These are phyloP conservation scores for Dromas ardeola DNA, from an alignment of 2,113 vertebrate species.

Conservation along the genomic window DNA sequence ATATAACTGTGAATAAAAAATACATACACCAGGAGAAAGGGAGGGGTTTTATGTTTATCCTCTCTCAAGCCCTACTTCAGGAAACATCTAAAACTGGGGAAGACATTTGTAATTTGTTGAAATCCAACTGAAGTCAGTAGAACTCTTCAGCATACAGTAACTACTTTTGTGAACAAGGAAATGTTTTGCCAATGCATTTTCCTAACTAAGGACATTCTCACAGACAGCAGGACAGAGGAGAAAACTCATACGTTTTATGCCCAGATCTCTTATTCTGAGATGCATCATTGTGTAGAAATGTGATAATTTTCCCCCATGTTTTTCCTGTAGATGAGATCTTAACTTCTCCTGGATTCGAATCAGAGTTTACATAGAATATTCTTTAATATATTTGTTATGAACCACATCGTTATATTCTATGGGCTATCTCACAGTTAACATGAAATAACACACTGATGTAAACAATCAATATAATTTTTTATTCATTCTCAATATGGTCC, in stretches of 20 bases:
- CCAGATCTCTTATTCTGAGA: neutral
- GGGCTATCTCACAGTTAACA: neutral
- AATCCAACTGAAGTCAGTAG: neutral
- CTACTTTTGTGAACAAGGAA: neutral
- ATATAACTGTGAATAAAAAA: neutral
- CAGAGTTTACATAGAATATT: neutral
- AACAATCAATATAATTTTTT: neutral
- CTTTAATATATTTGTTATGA: constrained; percentile 27
- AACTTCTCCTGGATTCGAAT: neutral
- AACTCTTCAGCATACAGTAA: neutral
- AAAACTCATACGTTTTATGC: neutral
- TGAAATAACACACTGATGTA: neutral
- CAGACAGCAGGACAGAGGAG: neutral
- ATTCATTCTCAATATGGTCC: neutral
- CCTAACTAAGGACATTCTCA: neutral
- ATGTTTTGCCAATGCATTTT: neutral
- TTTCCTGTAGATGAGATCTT: neutral
- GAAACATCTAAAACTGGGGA: neutral
- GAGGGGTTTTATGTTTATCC: neutral
- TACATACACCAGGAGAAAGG: neutral
- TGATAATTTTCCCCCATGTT: neutral
- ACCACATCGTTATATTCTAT: neutral
- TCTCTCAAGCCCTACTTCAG: neutral
- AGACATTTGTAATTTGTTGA: neutral
- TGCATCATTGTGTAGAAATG: neutral